Evolutionary conservation across 1,140 invertebrate species (phyloP).

Genomic region (Diachasma alloeum): DNA sequence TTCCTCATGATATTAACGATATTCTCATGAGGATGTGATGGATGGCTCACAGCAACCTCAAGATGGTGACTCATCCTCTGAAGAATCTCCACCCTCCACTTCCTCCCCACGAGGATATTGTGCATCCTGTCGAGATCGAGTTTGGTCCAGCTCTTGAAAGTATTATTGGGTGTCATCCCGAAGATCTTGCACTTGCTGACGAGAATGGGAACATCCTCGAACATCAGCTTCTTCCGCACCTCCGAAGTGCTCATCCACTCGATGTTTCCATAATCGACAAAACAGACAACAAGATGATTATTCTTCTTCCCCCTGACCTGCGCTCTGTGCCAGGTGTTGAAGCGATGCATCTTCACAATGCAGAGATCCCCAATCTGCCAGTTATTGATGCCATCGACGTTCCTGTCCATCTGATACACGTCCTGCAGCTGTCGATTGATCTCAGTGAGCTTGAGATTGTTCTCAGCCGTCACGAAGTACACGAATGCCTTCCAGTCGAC

Average conservation of each 20-base stretch:
- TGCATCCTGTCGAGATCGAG: constrained; percentile 55
- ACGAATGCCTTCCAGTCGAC: constrained; percentile 9
- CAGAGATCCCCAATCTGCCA: constrained; percentile 11
- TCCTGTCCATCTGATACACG: background rate
- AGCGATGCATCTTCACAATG: background rate
- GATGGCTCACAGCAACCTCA: constrained; percentile 1
- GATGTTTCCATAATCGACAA: constrained; percentile 67
- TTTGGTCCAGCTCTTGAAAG: constrained; percentile 36
- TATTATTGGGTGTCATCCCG: constrained; percentile 39
- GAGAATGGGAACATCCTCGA: constrained; percentile 68
- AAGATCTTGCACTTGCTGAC: constrained; percentile 53
- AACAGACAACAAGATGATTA: constrained; percentile 45
- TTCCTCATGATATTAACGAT: background rate
- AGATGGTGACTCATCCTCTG: constrained; percentile 20
- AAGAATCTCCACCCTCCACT: constrained; percentile 39
- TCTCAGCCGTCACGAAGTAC: background rate
- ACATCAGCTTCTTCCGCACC: constrained; percentile 68
- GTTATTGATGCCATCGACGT: background rate
- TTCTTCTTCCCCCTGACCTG: background rate
- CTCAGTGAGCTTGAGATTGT: background rate
- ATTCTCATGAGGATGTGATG: background rate
- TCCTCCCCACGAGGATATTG: constrained; percentile 43
- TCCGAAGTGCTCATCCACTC: constrained; percentile 56
- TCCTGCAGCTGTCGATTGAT: background rate
- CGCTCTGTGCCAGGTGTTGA: constrained; percentile 30